Evolutionary conservation across 2,888 invertebrate genomes (phyloP), one percentile per base, ranked within the genome.

Genomic region (Marronus borbonicus): DNA sequence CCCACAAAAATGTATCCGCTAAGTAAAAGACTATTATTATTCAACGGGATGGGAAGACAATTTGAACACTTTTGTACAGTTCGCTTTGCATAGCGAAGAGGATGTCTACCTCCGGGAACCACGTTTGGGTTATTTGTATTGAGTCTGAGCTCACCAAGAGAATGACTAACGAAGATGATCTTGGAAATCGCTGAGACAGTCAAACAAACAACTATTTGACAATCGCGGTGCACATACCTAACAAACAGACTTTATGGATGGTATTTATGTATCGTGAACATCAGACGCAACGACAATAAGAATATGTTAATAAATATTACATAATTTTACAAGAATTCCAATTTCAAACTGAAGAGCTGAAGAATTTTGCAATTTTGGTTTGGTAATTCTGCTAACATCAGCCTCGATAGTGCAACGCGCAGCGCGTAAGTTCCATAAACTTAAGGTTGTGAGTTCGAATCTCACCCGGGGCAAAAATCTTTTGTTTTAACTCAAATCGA

Each of bases 361-460:
- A 5, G 39, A 39, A 39, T 39, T 39, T 39, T 39, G 39, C 39
- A 3, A 39, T 39, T 39, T 39, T 39, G 2, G 2, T 39, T 39
- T 39, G 12, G 1, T 4, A 52, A 52, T 17, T 52, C 52, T 4
- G 14, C 52, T 64, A 64, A 8, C 64, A 39, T 44, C 39, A 75
- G 93, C 93, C 93, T 93, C 93, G 93, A 93, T 94, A 92, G 24
- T 24, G 24, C 24, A 24, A 24, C 24, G 24, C 0, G 24, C 24
- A 24, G 24, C 24, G 24, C 24, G 94, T 94, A 93, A 94, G 94
- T 94, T 94, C 94, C 94, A 94, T 94, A 94, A 94, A 94, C 94
- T 94, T 93, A 95, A 95, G 95, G 95, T 95, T 95, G 95, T 95
- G 95, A 95, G 95, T 95, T 95, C 95, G 95, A 95, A 94, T 95